A percentile compares a stretch with the other conserved stretches of the same genome.
These are phyloP conservation scores for Dolichopus griseipennis DNA, from an alignment of 2,888 invertebrate species.

Conservation along the genomic window DNA sequence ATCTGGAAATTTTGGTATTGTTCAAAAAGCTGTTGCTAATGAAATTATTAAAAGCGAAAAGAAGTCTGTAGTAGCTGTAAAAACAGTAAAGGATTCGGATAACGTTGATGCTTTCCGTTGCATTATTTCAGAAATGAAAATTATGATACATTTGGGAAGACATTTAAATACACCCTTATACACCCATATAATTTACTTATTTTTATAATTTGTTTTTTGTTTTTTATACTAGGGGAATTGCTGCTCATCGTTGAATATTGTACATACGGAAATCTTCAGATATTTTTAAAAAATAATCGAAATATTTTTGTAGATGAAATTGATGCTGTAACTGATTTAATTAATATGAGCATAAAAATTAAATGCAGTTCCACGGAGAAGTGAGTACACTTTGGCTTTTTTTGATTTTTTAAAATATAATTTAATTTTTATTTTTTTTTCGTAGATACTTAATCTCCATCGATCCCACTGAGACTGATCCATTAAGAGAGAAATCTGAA, in stretches of 20 bases:
- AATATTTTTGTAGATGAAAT: conserved; percentile 78
- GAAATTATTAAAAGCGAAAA: conserved; percentile 64
- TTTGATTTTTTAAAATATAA: too few relatives aligned
- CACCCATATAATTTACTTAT: too few relatives aligned
- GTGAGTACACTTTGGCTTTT: conserved; percentile 35
- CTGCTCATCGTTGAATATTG: conserved; percentile 93
- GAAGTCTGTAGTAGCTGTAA: conserved; percentile 74
- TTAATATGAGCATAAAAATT: too few relatives aligned
- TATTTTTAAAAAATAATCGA: conserved; percentile 74
- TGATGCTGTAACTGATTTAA: conserved; percentile 55
- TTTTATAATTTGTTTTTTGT: too few relatives aligned
- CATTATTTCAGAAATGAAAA: conserved; percentile 79
- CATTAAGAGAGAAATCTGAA: too few relatives aligned
- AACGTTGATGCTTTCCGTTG: conserved; percentile 58
- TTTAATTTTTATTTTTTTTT: too few relatives aligned
- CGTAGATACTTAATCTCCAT: too few relatives aligned
- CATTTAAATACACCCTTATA: conserved; percentile 63
- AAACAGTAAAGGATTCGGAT: conserved; percentile 78
- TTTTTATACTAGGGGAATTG: conserved; percentile 60
- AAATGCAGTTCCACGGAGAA: too few relatives aligned
- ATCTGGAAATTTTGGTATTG: conserved; percentile 84
- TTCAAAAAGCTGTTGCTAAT: conserved; percentile 73
- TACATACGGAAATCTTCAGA: conserved; percentile 82
- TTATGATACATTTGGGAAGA: conserved; percentile 83
- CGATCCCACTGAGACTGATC: too few relatives aligned